phyloP scores from a whole-genome alignment of 2,888 invertebrate genomes.

The Kuschelorhynchus macadamiae region DNA sequence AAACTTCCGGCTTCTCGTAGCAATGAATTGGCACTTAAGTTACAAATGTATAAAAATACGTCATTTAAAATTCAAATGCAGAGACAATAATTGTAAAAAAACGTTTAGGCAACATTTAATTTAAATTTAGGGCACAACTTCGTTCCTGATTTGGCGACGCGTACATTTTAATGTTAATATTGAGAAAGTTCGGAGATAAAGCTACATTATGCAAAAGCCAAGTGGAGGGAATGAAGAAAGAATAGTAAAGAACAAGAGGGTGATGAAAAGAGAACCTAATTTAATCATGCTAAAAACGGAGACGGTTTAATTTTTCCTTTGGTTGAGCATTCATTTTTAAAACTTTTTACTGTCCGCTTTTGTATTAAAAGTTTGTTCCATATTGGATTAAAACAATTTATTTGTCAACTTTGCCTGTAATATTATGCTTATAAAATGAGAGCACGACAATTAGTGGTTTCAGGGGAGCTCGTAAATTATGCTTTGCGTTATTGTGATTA shows the following conservation, averaged over 20 bases:
- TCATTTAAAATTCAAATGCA: constrained; percentile 44
- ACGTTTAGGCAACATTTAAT: constrained; percentile 50
- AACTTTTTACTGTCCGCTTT: constrained; percentile 15
- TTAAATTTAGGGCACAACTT: constrained; percentile 49
- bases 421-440: too few relatives aligned
- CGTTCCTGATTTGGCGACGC: constrained; percentile 54
- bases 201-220: constrained; percentile 59
- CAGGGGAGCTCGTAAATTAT: too few relatives aligned
- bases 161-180: constrained; percentile 63
- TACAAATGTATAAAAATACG: constrained; percentile 39
- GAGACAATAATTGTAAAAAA: constrained; percentile 49
- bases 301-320: constrained; percentile 53
- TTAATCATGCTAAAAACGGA: constrained; percentile 59
- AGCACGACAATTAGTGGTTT: too few relatives aligned
- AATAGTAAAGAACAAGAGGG: constrained; percentile 55
- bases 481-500: too few relatives aligned
- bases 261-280: constrained; percentile 60
- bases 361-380: constrained; percentile 35
- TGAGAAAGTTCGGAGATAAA: constrained; percentile 59
- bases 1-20: too few relatives aligned
- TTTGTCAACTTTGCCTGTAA: too few relatives aligned
- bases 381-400: constrained; percentile 1
- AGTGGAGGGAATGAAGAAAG: constrained; percentile 55
- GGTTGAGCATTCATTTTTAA: constrained; percentile 50
- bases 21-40: constrained; percentile 36